phyloP scores from a whole-genome alignment of 2,888 invertebrate genomes.

The Formica aserva region DNA sequence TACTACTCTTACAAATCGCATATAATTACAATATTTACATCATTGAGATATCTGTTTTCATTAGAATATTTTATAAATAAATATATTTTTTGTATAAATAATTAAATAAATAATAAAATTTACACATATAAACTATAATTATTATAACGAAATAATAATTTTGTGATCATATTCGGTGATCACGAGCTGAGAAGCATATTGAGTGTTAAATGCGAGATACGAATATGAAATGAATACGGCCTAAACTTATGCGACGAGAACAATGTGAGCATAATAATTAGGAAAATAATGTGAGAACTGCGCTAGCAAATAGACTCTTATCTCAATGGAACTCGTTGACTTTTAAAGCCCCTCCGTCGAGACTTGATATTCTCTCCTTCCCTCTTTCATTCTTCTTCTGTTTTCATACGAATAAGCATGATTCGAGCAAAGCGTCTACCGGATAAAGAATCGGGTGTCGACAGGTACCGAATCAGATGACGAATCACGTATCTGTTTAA shows the following conservation, averaged over 20 bases:
- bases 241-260: constrained; percentile 5
- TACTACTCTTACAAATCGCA: background rate
- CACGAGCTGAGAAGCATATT: background rate
- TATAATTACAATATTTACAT: constrained; percentile 17
- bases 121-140: background rate
- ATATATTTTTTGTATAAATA: constrained; percentile 5
- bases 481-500: constrained; percentile 53
- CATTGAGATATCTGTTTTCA: background rate
- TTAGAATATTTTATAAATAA: background rate
- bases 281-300: constrained; percentile 29
- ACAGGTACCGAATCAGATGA: constrained; percentile 3
- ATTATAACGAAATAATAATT: background rate
- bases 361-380: constrained; percentile 32
- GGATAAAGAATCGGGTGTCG: constrained; percentile 54
- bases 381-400: background rate
- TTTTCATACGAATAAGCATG: constrained; percentile 43
- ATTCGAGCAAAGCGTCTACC: constrained; percentile 37
- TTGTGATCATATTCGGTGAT: background rate
- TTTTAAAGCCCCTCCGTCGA: constrained; percentile 30
- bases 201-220: background rate
- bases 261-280: constrained; percentile 20
- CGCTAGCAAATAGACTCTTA: constrained; percentile 51
- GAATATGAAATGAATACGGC: background rate
- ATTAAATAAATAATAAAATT: constrained; percentile 1
- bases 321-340: constrained; percentile 53